phyloP scores from a whole-genome alignment of 2,113 vertebrate genomes.

The Crocuta crocuta region DNA sequence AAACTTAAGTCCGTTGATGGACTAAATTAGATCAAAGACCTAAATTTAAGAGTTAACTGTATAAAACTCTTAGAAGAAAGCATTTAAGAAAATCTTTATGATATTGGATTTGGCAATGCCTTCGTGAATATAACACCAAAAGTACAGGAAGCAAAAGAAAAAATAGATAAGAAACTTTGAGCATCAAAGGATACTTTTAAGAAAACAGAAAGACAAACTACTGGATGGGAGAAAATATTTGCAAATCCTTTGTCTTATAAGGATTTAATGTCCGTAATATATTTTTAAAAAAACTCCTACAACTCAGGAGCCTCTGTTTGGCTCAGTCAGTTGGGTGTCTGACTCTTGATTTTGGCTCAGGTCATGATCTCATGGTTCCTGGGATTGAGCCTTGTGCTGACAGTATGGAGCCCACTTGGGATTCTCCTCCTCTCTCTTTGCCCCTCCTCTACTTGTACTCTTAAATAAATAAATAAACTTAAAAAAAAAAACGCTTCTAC shows the following conservation, averaged over 20 bases:
- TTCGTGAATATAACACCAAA: neutral
- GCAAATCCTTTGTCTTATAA: neutral
- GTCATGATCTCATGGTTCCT: too few species aligned
- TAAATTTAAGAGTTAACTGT: neutral
- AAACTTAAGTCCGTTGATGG: neutral
- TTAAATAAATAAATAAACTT: neutral
- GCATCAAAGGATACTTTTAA: neutral
- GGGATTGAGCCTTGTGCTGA: too few species aligned
- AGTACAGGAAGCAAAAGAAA: neutral
- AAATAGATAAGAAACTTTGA: neutral
- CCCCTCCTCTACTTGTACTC: too few species aligned
- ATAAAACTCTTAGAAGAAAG: constrained; percentile 19
- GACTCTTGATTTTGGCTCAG: too few species aligned
- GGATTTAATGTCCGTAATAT: neutral
- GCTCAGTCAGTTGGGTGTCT: too few species aligned
- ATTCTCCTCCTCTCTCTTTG: too few species aligned
- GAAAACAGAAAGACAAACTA: neutral
- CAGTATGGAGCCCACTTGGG: too few species aligned
- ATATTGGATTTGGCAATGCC: neutral
- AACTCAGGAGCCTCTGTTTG: neutral
- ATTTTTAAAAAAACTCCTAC: neutral
- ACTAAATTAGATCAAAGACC: neutral
- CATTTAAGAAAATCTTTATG: neutral
- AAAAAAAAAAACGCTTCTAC: neutral
- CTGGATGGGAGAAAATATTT: constrained; percentile 35